These are phyloP conservation scores for Xylocampa areola DNA, from an alignment of 2,888 invertebrate genomes.

Conservation along the genomic window DNA sequence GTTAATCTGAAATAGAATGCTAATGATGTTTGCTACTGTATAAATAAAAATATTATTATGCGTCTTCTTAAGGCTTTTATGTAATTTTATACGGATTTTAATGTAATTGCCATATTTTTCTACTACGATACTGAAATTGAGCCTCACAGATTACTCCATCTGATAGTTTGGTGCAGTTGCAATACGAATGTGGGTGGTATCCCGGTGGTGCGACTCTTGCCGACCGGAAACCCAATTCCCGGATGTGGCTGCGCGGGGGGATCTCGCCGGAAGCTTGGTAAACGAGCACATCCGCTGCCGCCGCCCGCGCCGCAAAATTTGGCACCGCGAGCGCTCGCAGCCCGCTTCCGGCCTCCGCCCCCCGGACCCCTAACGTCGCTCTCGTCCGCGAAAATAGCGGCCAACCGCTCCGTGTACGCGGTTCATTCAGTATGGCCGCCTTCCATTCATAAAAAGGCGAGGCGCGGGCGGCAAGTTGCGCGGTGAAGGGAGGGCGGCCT, in stretches of 20 bases:
- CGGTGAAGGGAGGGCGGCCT: conserved; percentile 87
- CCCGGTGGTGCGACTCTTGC: conserved; percentile 84
- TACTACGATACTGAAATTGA: conserved; percentile 18
- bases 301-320: conserved; percentile 90
- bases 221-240: conserved; percentile 89
- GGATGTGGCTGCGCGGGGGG: conserved; percentile 89
- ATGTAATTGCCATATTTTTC: conserved; percentile 22
- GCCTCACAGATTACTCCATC: conserved; percentile 40
- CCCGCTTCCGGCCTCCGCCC: conserved; percentile 88
- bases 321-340: conserved; percentile 88
- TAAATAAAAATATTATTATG: conserved; percentile 52
- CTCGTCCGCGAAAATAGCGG: conserved; percentile 89
- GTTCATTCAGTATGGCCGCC: conserved; percentile 93
- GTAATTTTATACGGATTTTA: conserved; percentile 14
- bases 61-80: conserved; percentile 25
- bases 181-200: conserved; percentile 87
- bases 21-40: conserved; percentile 57
- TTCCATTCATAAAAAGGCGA: conserved; percentile 93
- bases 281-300: conserved; percentile 89
- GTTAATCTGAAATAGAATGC: conserved; percentile 63
- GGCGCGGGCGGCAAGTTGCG: conserved; percentile 84
- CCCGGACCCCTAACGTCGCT: conserved; percentile 82
- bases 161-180: conserved; percentile 65
- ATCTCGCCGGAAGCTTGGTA: conserved; percentile 89
- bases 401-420: conserved; percentile 90